Percentiles rank a stretch among this genome's conserved stretches.
phyloP scores from a whole-genome alignment of 2,797 vertebrate genomes.

The Columba guinea region DNA sequence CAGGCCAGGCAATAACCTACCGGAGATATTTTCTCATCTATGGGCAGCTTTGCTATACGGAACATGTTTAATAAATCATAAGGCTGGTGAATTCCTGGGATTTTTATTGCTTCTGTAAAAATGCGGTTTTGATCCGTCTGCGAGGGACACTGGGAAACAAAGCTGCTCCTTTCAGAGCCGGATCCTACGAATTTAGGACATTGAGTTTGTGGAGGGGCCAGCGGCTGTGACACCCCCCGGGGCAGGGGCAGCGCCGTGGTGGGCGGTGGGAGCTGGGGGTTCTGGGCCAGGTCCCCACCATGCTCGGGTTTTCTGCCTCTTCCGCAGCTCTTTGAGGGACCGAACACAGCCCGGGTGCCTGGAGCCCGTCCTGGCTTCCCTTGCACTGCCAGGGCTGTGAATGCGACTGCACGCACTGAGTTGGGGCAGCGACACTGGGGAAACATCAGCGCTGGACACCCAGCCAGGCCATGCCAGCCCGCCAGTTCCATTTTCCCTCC shows the following conservation, averaged over 20 bases:
- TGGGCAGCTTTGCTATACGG: slow-evolving; percentile 56
- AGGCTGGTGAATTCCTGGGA: slow-evolving; percentile 69
- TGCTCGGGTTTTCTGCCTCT: background rate
- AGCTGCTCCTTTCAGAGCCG: slow-evolving; percentile 6
- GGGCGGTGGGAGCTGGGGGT: background rate
- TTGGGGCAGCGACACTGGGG: background rate
- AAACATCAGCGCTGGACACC: background rate
- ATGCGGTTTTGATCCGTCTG: slow-evolving; percentile 54
- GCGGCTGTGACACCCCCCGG: rapidly evolving
- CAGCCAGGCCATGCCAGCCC: background rate
- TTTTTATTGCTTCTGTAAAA: slow-evolving; percentile 68
- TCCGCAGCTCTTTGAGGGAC: background rate
- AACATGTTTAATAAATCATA: slow-evolving; percentile 74
- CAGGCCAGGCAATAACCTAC: slow-evolving; percentile 55
- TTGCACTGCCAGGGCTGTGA: background rate
- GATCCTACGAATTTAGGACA: background rate
- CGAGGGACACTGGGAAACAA: slow-evolving; percentile 53
- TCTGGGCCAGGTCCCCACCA: background rate
- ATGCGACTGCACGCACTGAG: background rate
- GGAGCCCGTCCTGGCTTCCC: background rate
- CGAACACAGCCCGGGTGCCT: rapidly evolving
- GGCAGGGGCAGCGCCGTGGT: background rate
- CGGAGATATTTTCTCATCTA: slow-evolving; percentile 48
- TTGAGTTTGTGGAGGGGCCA: background rate
- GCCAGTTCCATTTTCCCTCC: slow-evolving; percentile 13